Evolutionary conservation across 2,797 vertebrate species (phyloP).

Genomic region (Parauchenoglanis punctatus): DNA sequence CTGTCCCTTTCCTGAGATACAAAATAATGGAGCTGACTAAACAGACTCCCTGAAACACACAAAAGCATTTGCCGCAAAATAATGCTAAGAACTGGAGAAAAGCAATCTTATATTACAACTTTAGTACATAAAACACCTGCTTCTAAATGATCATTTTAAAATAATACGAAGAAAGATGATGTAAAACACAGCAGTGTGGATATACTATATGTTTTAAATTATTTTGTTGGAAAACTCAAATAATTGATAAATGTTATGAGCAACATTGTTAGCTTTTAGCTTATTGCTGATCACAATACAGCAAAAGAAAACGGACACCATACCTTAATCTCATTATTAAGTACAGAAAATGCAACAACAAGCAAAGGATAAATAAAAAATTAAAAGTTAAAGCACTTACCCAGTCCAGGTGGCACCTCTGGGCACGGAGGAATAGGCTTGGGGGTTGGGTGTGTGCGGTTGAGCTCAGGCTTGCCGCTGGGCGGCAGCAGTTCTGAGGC

Average conservation of each 20-base stretch:
- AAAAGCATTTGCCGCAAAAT: neutral
- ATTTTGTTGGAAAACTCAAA: neutral
- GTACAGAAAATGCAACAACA: neutral
- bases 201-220: neutral
- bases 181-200: neutral
- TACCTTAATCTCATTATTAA: neutral
- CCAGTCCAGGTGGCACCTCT: constrained; percentile 88
- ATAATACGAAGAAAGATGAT: neutral
- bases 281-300: neutral
- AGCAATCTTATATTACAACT: neutral
- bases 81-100: neutral
- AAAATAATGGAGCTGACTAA: neutral
- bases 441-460: constrained; percentile 76
- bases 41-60: neutral
- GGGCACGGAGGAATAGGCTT: constrained; percentile 89
- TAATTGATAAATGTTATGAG: neutral
- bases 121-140: neutral
- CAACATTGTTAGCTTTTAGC: neutral
- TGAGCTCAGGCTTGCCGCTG: constrained; percentile 78
- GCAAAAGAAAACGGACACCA: neutral
- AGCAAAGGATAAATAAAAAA: neutral
- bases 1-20: neutral
- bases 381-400: constrained; percentile 74
- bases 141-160: neutral
- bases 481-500: constrained; percentile 78